Evolutionary conservation across 2,797 vertebrate genomes (phyloP).

Genomic region (Hemibagrus guttatus): DNA sequence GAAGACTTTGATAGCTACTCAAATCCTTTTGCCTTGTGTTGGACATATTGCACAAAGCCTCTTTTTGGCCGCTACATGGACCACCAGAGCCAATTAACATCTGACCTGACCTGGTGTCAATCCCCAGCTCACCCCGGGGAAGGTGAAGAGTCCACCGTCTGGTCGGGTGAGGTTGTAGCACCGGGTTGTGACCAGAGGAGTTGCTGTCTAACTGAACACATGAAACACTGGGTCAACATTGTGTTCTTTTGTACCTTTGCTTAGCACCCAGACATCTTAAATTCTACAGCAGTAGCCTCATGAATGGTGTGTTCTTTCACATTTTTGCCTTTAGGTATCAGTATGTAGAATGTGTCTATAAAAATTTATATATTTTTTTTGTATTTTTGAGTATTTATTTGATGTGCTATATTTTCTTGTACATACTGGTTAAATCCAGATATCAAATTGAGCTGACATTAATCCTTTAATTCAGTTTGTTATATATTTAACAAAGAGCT

Average conservation of each 20-base stretch:
- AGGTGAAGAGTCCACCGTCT: constrained; percentile 57
- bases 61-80: constrained; percentile 67
- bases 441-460: constrained; percentile 40
- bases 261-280: background rate
- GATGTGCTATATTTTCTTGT: constrained; percentile 40
- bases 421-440: constrained; percentile 28
- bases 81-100: constrained; percentile 74
- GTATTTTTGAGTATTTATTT: constrained; percentile 45
- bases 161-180: constrained; percentile 17
- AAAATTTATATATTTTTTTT: constrained; percentile 41
- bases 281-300: background rate
- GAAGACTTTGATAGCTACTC: constrained; percentile 47
- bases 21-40: constrained; percentile 63
- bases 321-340: constrained; percentile 22
- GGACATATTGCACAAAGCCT: constrained; percentile 70
- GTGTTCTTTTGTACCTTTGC: constrained; percentile 1
- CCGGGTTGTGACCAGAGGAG: constrained; percentile 30
- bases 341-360: constrained; percentile 27
- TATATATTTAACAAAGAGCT: constrained; percentile 23
- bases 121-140: constrained; percentile 56
- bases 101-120: constrained; percentile 76
- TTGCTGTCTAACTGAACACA: background rate
- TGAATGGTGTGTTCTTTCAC: too few species aligned
- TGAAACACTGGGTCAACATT: background rate
- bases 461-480: constrained; percentile 47